Percentiles rank a stretch among this genome's conserved stretches.
These are phyloP conservation scores for Dromaius novaehollandiae DNA, from an alignment of 2,113 vertebrate genomes.

Conservation along the genomic window DNA sequence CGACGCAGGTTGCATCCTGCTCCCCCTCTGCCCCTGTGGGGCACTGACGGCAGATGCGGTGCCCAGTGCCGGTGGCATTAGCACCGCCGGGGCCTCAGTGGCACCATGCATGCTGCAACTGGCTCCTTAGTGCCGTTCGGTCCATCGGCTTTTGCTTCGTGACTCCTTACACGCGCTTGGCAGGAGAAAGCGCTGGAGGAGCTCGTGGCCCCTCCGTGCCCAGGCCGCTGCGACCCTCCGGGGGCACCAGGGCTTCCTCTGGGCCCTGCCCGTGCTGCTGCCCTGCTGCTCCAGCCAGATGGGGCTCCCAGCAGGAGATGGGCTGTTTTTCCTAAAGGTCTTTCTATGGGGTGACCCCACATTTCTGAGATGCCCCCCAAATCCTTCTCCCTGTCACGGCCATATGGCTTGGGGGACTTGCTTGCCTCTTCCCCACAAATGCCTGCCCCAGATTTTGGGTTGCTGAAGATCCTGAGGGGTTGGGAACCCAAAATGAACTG, in stretches of 20 bases:
- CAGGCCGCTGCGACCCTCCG: fast-evolving
- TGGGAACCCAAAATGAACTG: background rate
- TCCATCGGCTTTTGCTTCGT: background rate
- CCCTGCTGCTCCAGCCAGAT: background rate
- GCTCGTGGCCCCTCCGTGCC: background rate
- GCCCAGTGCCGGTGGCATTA: too few species aligned
- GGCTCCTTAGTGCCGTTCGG: background rate
- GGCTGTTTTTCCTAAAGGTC: background rate
- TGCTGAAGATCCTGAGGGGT: background rate
- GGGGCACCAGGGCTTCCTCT: fast-evolving
- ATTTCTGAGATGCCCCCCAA: background rate
- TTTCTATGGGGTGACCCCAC: background rate
- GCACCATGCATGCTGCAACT: too few species aligned
- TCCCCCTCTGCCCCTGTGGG: fast-evolving
- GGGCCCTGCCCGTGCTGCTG: background rate
- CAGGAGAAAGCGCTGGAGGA: background rate
- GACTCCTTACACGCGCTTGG: fast-evolving
- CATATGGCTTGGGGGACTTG: background rate
- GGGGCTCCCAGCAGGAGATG: background rate
- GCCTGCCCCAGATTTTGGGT: background rate
- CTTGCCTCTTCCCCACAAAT: too few species aligned
- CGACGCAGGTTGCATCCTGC: background rate
- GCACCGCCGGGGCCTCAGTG: too few species aligned
- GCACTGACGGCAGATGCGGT: too few species aligned
- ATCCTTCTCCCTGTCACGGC: background rate